Base-by-base conservation (phyloP, 2,888 invertebrate species). In the Erebia palarica region DNA sequence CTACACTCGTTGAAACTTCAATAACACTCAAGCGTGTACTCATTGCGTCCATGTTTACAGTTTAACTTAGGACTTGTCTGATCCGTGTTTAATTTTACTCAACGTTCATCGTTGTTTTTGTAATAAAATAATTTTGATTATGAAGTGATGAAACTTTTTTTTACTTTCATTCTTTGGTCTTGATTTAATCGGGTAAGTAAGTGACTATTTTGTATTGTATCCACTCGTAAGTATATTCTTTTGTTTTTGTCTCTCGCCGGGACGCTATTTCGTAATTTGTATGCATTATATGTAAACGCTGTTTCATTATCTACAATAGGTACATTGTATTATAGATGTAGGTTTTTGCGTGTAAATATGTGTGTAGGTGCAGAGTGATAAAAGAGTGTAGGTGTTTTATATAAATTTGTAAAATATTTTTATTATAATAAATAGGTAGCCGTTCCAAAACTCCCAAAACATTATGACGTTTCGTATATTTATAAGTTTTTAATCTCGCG, bases 221-320 rank as follows among this genome's bases (percentile, higher is more conserved):
- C 5, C 7, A 57, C 21, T 58, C 11, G 9, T 49, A 18, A 21
- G 7, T 61, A 13, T 21, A 49, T 21, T 14, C 2, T 44, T 18
- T 63, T 63, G 63, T 63, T 63, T 21, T 49, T 63, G 49, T 63
- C 14, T 47, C 3, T 49, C 47, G 49, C 63, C 63, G 63, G 63
- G 47, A 63, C 47, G 44, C 21, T 27, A 13, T 13, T 63, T 18
- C 2, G 16, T 11, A 61, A 13, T 21, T 14, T 47, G 60, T 44
- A 44, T 47, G 44, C 61, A 18, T 44, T 63, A 49, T 63, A 49
- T 18, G 21, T 63, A 63, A 63, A 63, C 49, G 49, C 5, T 14
- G 21, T 11, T 21, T 49, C 18, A 18, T 47, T 47, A 61, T 61
- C 61, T 47, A 11, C 11, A 47, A 13, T n/a, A n/a, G n/a, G n/a